These are phyloP conservation scores for Chaetodon trifascialis DNA, from an alignment of 2,113 vertebrate genomes.

Conservation along the genomic window DNA sequence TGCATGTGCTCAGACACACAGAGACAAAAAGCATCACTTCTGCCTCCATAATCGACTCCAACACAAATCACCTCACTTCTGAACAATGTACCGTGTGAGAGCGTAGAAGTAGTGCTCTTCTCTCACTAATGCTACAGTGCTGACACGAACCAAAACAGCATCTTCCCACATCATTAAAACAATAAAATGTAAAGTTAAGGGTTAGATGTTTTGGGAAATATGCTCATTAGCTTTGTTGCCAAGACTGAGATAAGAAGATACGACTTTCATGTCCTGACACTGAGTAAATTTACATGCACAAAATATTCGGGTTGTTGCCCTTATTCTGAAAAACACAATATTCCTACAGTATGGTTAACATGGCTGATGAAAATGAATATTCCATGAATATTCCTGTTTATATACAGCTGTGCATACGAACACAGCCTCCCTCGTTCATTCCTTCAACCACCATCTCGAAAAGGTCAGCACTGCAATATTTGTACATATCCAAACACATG, in stretches of 20 bases:
- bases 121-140: conserved; percentile 8
- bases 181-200: neutral
- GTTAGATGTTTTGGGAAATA: neutral
- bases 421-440: too few species aligned
- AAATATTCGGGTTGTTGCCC: too few species aligned
- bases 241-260: neutral
- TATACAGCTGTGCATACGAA: too few species aligned
- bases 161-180: conserved; percentile 16
- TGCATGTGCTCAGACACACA: conserved; percentile 41
- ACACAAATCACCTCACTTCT: conserved; percentile 39
- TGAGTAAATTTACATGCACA: too few species aligned
- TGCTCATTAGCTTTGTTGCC: neutral
- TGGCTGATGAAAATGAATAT: too few species aligned
- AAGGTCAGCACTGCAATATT: too few species aligned
- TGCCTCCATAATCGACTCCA: conserved; percentile 47
- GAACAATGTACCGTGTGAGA: conserved; percentile 22
- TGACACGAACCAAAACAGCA: conserved; percentile 19
- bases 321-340: too few species aligned
- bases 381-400: too few species aligned
- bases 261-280: too few species aligned
- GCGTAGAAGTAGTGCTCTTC: conserved; percentile 25
- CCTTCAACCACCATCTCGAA: too few species aligned
- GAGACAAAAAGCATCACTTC: conserved; percentile 46
- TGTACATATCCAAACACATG: too few species aligned
- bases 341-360: too few species aligned